Percentiles rank a stretch among this genome's conserved stretches.
Conservation (phyloP, 1,140 invertebrate genomes). For the Heliconius nattereri region DNA sequence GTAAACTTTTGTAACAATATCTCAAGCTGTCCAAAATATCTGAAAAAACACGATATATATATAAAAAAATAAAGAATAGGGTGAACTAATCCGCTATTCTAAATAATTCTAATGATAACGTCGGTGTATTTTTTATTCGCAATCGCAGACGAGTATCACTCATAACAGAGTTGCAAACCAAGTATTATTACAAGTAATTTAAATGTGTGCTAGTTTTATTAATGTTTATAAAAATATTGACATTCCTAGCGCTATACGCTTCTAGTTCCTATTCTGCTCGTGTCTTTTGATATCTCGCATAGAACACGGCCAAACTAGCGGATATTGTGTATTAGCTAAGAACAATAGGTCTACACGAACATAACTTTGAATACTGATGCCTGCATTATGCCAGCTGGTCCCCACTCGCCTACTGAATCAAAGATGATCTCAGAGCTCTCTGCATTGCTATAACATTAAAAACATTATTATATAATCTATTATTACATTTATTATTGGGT, state of each 20-base stretch:
- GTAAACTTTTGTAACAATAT: no score
- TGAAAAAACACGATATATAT: no score
- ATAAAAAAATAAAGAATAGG: background rate
- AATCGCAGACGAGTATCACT: background rate
- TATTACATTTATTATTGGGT: background rate
- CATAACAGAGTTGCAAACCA: background rate
- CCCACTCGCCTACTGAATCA: conserved; percentile 36
- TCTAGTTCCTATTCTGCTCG: background rate
- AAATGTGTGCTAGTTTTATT: background rate
- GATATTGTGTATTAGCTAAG: conserved; percentile 43
- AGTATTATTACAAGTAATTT: background rate
- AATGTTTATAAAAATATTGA: background rate
- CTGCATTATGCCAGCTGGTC: conserved; percentile 37
- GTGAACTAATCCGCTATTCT: background rate
- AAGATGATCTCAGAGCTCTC: conserved; percentile 30
- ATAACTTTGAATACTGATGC: conserved; percentile 44
- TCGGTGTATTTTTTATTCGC: background rate
- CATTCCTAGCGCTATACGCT: background rate
- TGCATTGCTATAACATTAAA: conserved; percentile 11
- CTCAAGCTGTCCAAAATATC: no score
- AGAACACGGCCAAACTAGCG: conserved; percentile 40
- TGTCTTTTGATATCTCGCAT: conserved; percentile 31
- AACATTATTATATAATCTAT: background rate
- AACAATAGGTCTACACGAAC: conserved; percentile 40
- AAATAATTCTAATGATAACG: background rate